These are phyloP conservation scores for Drosophila putrida DNA, from an alignment of 2,888 invertebrate genomes.

Conservation along the genomic window DNA sequence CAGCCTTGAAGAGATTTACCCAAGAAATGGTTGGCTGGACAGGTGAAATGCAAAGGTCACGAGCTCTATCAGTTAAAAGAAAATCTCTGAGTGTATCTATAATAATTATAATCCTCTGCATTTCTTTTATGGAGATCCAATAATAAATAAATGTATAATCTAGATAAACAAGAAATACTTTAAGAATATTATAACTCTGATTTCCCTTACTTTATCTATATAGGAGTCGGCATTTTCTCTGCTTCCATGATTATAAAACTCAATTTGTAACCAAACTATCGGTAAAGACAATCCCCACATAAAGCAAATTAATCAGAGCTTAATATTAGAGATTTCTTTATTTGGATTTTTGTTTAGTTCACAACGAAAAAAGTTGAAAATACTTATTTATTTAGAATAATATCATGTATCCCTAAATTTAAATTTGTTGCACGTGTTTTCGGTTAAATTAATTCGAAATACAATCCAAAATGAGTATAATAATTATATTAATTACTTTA, in stretches of 20 bases:
- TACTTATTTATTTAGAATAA: constrained; percentile 48
- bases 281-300: neutral
- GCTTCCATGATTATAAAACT: too few species aligned
- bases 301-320: neutral
- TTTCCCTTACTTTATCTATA: too few species aligned
- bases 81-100: neutral
- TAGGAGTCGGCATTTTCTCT: too few species aligned
- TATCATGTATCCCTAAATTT: constrained; percentile 49
- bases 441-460: constrained; percentile 53
- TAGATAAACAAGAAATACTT: too few species aligned
- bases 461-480: constrained; percentile 63
- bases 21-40: neutral
- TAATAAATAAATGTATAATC: neutral
- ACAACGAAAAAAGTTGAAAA: constrained; percentile 66
- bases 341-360: constrained; percentile 39
- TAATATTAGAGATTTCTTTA: constrained; percentile 60
- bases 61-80: neutral
- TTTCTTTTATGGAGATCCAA: neutral
- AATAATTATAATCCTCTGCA: neutral
- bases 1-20: neutral
- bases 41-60: neutral
- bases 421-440: constrained; percentile 30
- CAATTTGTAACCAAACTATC: too few species aligned
- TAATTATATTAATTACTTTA: constrained; percentile 60
- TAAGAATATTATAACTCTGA: too few species aligned